Conservation (phyloP, 2,888 invertebrate species). For the Dasypolia templi region DNA sequence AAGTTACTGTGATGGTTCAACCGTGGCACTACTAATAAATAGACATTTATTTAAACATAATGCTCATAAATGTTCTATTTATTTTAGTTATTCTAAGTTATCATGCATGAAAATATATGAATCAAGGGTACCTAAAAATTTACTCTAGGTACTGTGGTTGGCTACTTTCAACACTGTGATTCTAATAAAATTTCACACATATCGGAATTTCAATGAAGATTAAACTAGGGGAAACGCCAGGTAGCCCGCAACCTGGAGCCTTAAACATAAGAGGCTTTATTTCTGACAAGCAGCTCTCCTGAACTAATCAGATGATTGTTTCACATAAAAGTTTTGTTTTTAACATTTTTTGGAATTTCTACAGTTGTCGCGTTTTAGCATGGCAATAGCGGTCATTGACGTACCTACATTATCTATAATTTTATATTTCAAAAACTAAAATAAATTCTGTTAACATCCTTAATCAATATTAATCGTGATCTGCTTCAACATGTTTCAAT, state of each 20-base stretch:
- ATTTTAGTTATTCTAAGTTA: background rate
- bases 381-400: too few species aligned
- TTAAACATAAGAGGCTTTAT: background rate
- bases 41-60: conserved; percentile 3
- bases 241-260: too few species aligned
- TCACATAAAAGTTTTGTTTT: background rate
- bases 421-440: too few species aligned
- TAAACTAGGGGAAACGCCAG: too few species aligned
- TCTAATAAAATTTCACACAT: background rate
- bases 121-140: background rate
- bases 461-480: too few species aligned
- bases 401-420: too few species aligned
- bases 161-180: background rate
- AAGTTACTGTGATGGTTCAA: background rate
- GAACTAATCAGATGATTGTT: too few species aligned
- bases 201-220: background rate
- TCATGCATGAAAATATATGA: background rate
- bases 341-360: background rate
- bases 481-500: too few species aligned
- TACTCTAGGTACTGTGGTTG: background rate
- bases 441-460: too few species aligned
- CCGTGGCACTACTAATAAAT: background rate
- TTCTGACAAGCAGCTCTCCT: background rate
- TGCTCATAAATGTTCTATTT: background rate
- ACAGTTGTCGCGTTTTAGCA: too few species aligned